These are phyloP conservation scores for Toxotes chatareus DNA, from an alignment of 2,113 vertebrate genomes.

Conservation along the genomic window DNA sequence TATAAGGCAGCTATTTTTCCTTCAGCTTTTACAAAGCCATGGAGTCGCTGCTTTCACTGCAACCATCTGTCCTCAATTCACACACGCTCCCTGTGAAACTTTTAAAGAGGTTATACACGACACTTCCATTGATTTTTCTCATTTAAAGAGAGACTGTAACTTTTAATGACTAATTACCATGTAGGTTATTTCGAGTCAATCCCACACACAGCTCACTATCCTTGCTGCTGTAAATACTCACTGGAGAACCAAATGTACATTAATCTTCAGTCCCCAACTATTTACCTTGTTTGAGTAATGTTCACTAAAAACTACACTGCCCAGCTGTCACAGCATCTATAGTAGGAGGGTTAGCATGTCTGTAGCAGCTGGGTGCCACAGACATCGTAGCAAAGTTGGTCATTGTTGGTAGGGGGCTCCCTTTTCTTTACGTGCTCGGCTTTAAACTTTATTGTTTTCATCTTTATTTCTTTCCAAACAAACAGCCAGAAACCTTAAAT, in stretches of 20 bases:
- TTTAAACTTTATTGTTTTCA: background rate
- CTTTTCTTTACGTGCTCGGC: too few species aligned
- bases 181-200: background rate
- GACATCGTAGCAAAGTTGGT: background rate
- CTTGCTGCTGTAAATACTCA: background rate
- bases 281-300: slow-evolving; percentile 21
- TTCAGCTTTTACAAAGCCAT: slow-evolving; percentile 67
- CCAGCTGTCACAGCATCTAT: too few species aligned
- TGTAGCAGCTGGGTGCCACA: background rate
- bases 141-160: slow-evolving; percentile 24
- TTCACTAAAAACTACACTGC: slow-evolving; percentile 9
- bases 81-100: slow-evolving; percentile 36
- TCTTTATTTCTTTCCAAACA: background rate
- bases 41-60: slow-evolving; percentile 57
- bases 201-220: background rate
- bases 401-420: background rate
- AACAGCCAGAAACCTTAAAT: background rate
- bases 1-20: slow-evolving; percentile 58
- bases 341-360: too few species aligned
- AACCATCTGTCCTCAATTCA: slow-evolving; percentile 72
- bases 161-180: slow-evolving; percentile 15
- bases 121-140: slow-evolving; percentile 16
- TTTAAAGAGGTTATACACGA: slow-evolving; percentile 36
- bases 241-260: background rate
- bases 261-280: background rate